Evolutionary conservation across 2,113 vertebrate species (phyloP), one percentile per base, ranked within the genome.

Genomic region (Notarius lentiginosus): DNA sequence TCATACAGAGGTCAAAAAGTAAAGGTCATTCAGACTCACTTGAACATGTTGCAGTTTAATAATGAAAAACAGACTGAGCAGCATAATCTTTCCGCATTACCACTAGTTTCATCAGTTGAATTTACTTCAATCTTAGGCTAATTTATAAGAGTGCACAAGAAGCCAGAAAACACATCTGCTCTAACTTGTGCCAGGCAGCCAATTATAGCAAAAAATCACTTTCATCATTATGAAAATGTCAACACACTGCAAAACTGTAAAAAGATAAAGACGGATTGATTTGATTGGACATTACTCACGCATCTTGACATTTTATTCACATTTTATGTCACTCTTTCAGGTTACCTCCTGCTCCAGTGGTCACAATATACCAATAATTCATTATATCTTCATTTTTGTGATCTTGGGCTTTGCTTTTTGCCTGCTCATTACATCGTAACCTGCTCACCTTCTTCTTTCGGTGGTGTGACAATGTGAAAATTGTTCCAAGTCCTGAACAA

Each of bases 191-290:
- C n/a, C 24, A 56, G 53, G 1, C 3, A 79, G n/a, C 20, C 8
- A 30, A 58, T 58, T 56, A 56, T 30, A 10, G 3, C 27, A 17
- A 79, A 27, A 10, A 79, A 27, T 66, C 9, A 49, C 53, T n/a
- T n/a, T 79, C 8, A 80, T 80, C 18, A 80, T 79, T 79, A 79
- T 79, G 22, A 55, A 77, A 24, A 51, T 24, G 51, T 55, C 53
- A 18, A 1, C 30, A 22, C 41, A 76, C 10, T 14, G 22, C 10
- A 51, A 76, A 73, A 17, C 15, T 11, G 5, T 65, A 66, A 66
- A 15, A 34, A 70, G 30, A 34, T 30, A 34, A 34, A 17, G 3
- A 30, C 12, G 1, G 66, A 34, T 34, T 70, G 47, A 27, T 55
- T 77, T 53, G 10, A n/a, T 27, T 27, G n/a, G 14, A 79, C 7